A percentile compares a stretch with the other conserved stretches of the same genome.
Conservation (phyloP, 2,797 vertebrate genomes). For the Periparus ater region DNA sequence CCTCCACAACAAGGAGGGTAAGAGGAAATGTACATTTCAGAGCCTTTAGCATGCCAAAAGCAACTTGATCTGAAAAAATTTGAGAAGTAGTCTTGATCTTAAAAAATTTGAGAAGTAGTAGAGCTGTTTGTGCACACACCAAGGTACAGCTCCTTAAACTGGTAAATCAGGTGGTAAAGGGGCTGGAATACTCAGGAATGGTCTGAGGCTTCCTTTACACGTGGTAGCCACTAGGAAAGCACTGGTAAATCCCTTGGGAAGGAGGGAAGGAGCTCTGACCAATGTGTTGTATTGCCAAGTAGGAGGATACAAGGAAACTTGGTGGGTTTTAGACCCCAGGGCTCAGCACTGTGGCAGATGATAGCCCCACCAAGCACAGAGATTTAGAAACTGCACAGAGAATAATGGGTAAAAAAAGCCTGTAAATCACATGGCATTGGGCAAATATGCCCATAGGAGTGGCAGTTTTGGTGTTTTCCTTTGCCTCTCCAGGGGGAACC, state of each 20-base stretch:
- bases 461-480: not conserved
- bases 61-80: not conserved
- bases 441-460: rapidly evolving
- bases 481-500: not conserved
- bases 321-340: not conserved
- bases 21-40: not conserved
- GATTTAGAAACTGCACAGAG: not conserved
- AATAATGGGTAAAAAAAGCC: not conserved
- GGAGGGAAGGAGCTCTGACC: not conserved
- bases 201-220: not conserved
- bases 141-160: not conserved
- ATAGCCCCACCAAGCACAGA: not conserved
- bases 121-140: not conserved
- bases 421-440: not conserved
- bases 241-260: not conserved
- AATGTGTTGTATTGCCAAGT: not conserved
- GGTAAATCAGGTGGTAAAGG: not conserved
- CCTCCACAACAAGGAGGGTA: not conserved
- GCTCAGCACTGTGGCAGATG: rapidly evolving
- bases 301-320: not conserved
- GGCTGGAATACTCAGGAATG: not conserved
- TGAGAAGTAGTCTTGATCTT: not conserved
- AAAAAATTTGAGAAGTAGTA: not conserved
- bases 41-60: not conserved
- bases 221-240: not conserved